These are phyloP conservation scores for Sesia bembeciformis DNA, from an alignment of 2,888 invertebrate genomes.

Conservation along the genomic window DNA sequence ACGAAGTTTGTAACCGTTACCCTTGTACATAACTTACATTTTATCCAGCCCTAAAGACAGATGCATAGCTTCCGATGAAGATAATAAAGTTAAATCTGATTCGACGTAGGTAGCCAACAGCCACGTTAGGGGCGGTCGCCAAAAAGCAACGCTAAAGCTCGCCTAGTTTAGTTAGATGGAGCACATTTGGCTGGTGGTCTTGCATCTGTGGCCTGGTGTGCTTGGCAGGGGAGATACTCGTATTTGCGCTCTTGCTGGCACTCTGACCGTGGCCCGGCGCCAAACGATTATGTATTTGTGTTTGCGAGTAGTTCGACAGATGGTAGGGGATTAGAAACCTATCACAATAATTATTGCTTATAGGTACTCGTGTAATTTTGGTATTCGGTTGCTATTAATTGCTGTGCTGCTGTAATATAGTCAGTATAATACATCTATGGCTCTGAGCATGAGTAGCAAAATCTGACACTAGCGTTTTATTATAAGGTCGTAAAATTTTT, in stretches of 20 bases:
- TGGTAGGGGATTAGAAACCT: constrained; percentile 23
- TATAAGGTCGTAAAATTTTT: too few relatives aligned
- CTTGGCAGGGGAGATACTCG: constrained; percentile 32
- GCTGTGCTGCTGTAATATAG: background rate
- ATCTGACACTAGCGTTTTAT: too few relatives aligned
- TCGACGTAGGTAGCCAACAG: background rate
- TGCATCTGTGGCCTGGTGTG: constrained; percentile 31
- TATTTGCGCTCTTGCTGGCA: constrained; percentile 43
- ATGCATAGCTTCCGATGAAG: background rate
- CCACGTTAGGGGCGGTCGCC: constrained; percentile 18
- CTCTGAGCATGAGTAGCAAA: too few relatives aligned
- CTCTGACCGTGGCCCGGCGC: constrained; percentile 23
- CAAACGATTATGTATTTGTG: constrained; percentile 39
- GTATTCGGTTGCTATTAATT: background rate
- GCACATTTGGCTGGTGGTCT: constrained; percentile 42
- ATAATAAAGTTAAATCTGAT: background rate
- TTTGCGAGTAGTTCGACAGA: constrained; percentile 33
- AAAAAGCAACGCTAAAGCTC: constrained; percentile 27
- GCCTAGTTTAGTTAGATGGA: constrained; percentile 32
- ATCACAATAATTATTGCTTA: background rate
- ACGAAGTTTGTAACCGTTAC: too few relatives aligned
- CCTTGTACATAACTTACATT: background rate
- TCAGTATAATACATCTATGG: background rate
- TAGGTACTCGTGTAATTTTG: too few relatives aligned
- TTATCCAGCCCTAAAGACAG: background rate